A percentile compares a stretch with the other conserved stretches of the same genome.
Conservation (phyloP, 2,797 vertebrate species). For the Petrocephalus sullivani region DNA sequence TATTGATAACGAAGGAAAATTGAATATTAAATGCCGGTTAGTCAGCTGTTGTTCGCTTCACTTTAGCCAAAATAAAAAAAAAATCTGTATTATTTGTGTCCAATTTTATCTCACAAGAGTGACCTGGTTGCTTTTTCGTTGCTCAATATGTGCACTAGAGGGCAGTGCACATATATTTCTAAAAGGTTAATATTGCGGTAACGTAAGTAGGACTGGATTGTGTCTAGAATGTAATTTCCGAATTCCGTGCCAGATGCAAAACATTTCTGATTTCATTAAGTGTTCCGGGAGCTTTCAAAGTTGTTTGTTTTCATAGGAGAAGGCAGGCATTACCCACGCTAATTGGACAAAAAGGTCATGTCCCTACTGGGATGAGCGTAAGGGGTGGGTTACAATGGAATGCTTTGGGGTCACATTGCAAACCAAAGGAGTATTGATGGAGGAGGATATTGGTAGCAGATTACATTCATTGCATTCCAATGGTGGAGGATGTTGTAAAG, state of each 20-base stretch:
- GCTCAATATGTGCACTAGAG: background rate
- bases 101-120: background rate
- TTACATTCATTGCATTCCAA: background rate
- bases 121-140: background rate
- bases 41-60: background rate
- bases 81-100: background rate
- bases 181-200: background rate
- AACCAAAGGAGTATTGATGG: constrained; percentile 2
- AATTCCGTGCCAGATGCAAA: background rate
- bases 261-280: constrained; percentile 5
- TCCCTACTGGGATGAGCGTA: background rate
- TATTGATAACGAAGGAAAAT: background rate
- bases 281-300: background rate
- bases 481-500: background rate
- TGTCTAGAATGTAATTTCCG: background rate
- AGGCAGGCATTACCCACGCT: background rate
- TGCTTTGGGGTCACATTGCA: constrained; percentile 3
- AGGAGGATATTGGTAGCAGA: background rate
- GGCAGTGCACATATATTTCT: background rate
- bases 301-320: background rate
- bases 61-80: background rate
- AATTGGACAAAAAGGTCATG: background rate
- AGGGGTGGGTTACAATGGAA: background rate
- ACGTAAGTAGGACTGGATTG: background rate
- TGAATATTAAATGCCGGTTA: background rate